Evolutionary conservation across 2,113 vertebrate species (phyloP).

Genomic region (Ornithorhynchus anatinus): DNA sequence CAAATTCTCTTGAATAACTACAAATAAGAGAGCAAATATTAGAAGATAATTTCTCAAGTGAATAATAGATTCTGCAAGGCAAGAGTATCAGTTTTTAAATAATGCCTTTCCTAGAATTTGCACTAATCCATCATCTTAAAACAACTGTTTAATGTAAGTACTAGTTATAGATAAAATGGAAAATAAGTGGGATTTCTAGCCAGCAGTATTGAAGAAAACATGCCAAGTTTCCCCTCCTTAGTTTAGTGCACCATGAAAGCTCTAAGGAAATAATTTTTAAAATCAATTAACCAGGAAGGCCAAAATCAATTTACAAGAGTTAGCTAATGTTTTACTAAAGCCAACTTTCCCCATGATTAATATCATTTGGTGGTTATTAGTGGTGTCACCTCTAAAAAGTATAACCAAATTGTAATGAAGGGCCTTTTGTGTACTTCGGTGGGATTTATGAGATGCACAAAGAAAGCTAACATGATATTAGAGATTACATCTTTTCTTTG

Average conservation of each 20-base stretch:
- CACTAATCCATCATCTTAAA: background rate
- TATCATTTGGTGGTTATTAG: conserved; percentile 43
- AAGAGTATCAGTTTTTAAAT: conserved; percentile 1
- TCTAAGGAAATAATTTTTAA: conserved; percentile 54
- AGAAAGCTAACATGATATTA: conserved; percentile 16
- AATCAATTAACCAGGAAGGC: conserved; percentile 50
- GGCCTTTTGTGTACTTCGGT: conserved; percentile 5
- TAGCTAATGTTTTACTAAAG: conserved; percentile 53
- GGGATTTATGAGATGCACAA: conserved; percentile 20
- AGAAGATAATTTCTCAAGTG: background rate
- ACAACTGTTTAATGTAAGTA: background rate
- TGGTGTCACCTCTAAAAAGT: conserved; percentile 29
- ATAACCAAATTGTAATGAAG: conserved; percentile 33
- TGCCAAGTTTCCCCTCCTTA: background rate
- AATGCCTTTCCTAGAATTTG: background rate
- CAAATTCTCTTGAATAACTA: background rate
- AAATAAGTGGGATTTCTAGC: background rate
- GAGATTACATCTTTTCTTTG: conserved; percentile 37
- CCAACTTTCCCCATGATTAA: conserved; percentile 34
- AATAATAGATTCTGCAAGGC: conserved; percentile 10
- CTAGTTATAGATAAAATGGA: background rate
- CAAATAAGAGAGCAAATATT: background rate
- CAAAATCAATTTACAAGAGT: conserved; percentile 51
- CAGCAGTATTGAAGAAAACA: background rate
- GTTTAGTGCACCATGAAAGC: conserved; percentile 32